These are phyloP conservation scores for Phataginus tricuspis DNA, from an alignment of 2,797 vertebrate species.

Conservation along the genomic window DNA sequence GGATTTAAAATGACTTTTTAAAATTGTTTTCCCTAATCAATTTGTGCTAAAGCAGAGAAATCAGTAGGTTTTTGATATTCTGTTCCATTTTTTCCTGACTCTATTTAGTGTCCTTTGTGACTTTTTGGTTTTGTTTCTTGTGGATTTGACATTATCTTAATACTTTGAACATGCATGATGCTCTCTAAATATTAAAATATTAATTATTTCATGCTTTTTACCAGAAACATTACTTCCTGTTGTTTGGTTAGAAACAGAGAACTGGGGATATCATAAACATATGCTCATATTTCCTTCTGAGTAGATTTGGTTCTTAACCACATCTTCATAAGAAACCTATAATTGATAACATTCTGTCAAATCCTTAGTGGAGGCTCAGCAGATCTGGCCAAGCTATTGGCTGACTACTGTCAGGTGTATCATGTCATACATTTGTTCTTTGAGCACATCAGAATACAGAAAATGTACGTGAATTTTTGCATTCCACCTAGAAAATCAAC, in stretches of 20 bases:
- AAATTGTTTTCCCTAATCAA: not conserved
- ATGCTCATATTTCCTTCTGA: not conserved
- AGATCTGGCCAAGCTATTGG: not conserved
- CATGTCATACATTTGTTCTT: not conserved
- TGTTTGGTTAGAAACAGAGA: not conserved
- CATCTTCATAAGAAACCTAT: not conserved
- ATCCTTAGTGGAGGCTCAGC: not conserved
- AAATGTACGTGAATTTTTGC: not conserved
- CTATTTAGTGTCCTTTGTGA: not conserved
- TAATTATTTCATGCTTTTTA: not conserved
- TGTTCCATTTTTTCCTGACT: not conserved
- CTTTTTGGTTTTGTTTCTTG: not conserved
- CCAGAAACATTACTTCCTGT: not conserved
- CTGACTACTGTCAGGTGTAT: not conserved
- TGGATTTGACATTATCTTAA: not conserved
- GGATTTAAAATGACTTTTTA: not conserved
- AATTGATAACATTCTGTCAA: not conserved
- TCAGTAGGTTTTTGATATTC: not conserved
- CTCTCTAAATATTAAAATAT: slow-evolving; percentile 3
- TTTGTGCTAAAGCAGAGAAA: not conserved
- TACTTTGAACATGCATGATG: not conserved
- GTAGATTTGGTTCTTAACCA: not conserved
- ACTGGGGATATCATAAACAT: not conserved
- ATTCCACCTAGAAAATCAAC: not conserved
- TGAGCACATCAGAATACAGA: not conserved